Conservation (phyloP, 2,113 vertebrate species). For the Tragelaphus imberbis region DNA sequence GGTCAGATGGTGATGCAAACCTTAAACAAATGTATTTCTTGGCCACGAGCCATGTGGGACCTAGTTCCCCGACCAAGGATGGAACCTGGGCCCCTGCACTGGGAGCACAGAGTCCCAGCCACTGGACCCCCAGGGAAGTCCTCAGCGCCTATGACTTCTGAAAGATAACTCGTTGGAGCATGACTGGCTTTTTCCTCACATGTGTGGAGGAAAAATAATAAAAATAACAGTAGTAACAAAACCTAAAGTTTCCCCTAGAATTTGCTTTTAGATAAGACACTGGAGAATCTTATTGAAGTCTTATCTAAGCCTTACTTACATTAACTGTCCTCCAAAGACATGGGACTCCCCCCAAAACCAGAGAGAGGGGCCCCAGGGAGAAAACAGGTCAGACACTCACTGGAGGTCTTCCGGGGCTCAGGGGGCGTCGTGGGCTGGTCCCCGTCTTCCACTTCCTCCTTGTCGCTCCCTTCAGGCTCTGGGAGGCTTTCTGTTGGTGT, state of each 20-base stretch:
- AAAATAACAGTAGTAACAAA: background rate
- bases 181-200: background rate
- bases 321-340: background rate
- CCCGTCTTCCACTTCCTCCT: background rate
- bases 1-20: rapidly evolving
- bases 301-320: background rate
- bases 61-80: background rate
- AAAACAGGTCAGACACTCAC: slow-evolving; percentile 26
- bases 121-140: background rate
- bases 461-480: background rate
- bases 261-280: background rate
- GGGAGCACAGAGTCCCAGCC: background rate
- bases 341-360: background rate
- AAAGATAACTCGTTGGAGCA: background rate
- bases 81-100: background rate
- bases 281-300: background rate
- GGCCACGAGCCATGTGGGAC: background rate
- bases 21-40: background rate
- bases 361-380: background rate
- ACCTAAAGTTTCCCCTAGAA: background rate
- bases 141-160: background rate
- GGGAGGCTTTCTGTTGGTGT: background rate
- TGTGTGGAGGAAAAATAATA: background rate
- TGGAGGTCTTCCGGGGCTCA: background rate
- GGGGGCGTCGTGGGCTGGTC: rapidly evolving